A percentile compares a stretch with the other conserved stretches of the same genome.
These are phyloP conservation scores for Calycopis cecrops DNA, from an alignment of 1,140 invertebrate species.

Conservation along the genomic window DNA sequence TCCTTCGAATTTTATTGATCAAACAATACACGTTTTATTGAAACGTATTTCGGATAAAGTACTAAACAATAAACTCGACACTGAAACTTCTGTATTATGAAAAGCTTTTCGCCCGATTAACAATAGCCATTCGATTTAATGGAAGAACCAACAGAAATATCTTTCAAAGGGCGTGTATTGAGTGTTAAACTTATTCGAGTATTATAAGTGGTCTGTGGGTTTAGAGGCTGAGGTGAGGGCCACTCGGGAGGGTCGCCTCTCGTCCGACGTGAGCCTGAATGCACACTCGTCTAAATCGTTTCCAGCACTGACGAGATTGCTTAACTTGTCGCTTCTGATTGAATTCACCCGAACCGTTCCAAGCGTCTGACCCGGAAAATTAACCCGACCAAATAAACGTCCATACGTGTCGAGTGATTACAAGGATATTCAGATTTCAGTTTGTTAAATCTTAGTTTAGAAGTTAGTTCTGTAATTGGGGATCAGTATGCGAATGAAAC, in stretches of 20 bases:
- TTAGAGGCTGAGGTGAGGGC: conserved; percentile 40
- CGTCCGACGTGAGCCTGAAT: conserved; percentile 45
- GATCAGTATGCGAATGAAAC: no score
- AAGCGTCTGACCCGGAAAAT: conserved; percentile 49
- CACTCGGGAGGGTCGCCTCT: conserved; percentile 33
- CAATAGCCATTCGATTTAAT: no score
- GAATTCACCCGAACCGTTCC: conserved; percentile 50
- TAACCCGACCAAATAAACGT: conserved; percentile 56
- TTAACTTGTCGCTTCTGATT: conserved; percentile 66
- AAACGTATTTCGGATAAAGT: no score
- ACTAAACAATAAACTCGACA: no score
- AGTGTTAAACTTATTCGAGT: conserved; percentile 28
- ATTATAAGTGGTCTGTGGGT: conserved; percentile 38
- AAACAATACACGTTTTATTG: background rate
- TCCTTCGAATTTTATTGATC: conserved; percentile 6
- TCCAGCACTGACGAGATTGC: conserved; percentile 49
- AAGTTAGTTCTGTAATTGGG: no score
- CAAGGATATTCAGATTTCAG: conserved; percentile 13
- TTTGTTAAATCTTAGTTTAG: background rate
- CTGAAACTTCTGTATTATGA: no score
- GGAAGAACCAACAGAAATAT: no score
- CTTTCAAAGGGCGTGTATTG: background rate
- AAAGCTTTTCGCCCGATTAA: no score
- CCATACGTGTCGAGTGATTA: conserved; percentile 53
- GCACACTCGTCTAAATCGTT: conserved; percentile 60